A percentile compares a stretch with the other conserved stretches of the same genome.
Evolutionary conservation across 2,888 invertebrate genomes (phyloP).

Genomic region (Pristionchus exspectatus): DNA sequence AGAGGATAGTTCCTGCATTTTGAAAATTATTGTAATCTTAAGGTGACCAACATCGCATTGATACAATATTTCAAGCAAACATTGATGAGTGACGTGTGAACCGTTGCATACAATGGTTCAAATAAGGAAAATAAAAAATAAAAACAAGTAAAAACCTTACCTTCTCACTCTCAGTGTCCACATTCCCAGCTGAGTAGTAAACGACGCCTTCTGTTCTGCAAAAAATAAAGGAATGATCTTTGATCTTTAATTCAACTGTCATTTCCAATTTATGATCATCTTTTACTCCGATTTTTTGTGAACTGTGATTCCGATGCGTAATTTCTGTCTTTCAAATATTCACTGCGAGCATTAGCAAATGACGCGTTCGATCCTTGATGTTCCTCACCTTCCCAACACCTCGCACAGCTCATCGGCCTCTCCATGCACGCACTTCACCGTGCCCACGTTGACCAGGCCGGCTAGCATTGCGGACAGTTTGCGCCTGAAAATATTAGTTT

Average conservation of each 20-base stretch:
- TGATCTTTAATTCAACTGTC: neutral
- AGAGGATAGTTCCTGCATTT: constrained; percentile 75
- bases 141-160: constrained; percentile 45
- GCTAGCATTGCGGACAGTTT: constrained; percentile 87
- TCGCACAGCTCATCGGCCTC: constrained; percentile 81
- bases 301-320: no score
- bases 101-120: neutral
- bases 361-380: neutral
- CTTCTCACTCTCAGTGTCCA: constrained; percentile 63
- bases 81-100: neutral
- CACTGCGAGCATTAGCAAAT: no score
- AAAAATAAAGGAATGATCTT: neutral
- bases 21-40: no score
- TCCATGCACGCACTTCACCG: constrained; percentile 82
- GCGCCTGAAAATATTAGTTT: constrained; percentile 76
- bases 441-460: constrained; percentile 82
- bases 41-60: no score
- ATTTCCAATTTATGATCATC: no score
- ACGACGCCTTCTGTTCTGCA: constrained; percentile 74
- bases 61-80: neutral
- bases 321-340: no score
- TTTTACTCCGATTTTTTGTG: no score
- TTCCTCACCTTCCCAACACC: constrained; percentile 76
- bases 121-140: neutral
- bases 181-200: constrained; percentile 79